A percentile compares a stretch with the other conserved stretches of the same genome.
Evolutionary conservation across 1,140 invertebrate species (phyloP).

Genomic region (Hermetia illucens): DNA sequence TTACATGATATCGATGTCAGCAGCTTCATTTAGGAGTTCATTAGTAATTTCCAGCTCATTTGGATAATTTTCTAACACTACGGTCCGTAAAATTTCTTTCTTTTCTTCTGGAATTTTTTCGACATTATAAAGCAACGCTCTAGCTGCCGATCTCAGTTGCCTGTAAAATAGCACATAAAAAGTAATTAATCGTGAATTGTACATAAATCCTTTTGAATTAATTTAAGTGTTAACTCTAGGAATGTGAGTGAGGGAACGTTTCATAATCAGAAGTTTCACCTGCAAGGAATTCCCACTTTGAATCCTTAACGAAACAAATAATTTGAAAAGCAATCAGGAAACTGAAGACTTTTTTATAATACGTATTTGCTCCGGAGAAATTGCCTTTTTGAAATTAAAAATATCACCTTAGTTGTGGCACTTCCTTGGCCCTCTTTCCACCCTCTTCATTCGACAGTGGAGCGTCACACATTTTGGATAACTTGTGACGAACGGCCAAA

Average conservation of each 20-base stretch:
- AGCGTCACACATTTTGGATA: conserved; percentile 49
- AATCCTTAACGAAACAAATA: too few species aligned
- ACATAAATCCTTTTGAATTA: too few species aligned
- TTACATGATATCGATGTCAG: conserved; percentile 29
- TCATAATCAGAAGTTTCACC: too few species aligned
- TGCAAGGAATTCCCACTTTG: conserved; percentile 1
- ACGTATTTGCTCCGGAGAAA: too few species aligned
- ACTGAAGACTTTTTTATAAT: too few species aligned
- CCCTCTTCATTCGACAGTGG: conserved; percentile 32
- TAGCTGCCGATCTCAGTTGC: conserved; percentile 49
- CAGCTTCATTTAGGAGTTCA: conserved; percentile 32
- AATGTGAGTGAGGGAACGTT: too few species aligned
- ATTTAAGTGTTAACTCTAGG: too few species aligned
- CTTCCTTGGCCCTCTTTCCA: conserved; percentile 21
- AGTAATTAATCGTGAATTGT: conserved; percentile 7
- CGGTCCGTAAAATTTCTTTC: conserved; percentile 33
- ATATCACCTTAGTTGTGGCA: conserved; percentile 19
- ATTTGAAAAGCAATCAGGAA: not conserved
- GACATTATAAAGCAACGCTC: conserved; percentile 39
- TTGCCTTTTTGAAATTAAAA: not conserved
- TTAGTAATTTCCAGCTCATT: conserved; percentile 31
- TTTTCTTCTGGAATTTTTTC: conserved; percentile 38
- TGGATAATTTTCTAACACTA: conserved; percentile 34
- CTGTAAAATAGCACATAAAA: conserved; percentile 22
- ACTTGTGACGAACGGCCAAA: conserved; percentile 39